phyloP scores from a whole-genome alignment of 2,797 vertebrate genomes.

The Phoxinus dragarum region DNA sequence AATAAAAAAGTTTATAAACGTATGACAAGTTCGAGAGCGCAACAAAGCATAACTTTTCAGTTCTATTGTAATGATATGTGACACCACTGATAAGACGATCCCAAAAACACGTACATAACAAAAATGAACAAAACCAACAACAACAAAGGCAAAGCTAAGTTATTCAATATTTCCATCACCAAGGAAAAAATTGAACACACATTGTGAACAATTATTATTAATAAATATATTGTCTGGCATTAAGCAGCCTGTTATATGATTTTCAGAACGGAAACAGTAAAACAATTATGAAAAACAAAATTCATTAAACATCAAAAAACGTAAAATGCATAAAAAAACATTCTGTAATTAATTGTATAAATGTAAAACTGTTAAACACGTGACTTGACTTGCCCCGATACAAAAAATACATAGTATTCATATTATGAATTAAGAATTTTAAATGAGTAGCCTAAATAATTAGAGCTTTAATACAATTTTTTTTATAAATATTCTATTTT shows the following conservation, averaged over 20 bases:
- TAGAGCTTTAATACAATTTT: too few relatives aligned
- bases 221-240: background rate
- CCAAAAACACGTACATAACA: background rate
- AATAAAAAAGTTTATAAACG: too few relatives aligned
- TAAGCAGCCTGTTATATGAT: background rate
- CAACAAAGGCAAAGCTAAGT: too few relatives aligned
- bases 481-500: too few relatives aligned
- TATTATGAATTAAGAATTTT: too few relatives aligned
- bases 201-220: background rate
- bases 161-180: background rate
- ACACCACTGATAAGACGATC: background rate
- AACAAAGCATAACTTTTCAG: background rate
- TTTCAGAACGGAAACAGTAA: background rate
- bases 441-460: too few relatives aligned
- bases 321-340: background rate
- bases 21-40: background rate
- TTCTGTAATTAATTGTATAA: background rate
- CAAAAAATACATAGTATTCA: too few relatives aligned
- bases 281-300: background rate
- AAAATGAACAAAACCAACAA: background rate
- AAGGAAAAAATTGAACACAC: accelerated
- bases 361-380: background rate
- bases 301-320: background rate
- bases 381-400: too few relatives aligned
- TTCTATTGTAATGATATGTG: background rate